Base-by-base conservation (phyloP, 1,140 invertebrate species). In the Microplitis mediator region DNA sequence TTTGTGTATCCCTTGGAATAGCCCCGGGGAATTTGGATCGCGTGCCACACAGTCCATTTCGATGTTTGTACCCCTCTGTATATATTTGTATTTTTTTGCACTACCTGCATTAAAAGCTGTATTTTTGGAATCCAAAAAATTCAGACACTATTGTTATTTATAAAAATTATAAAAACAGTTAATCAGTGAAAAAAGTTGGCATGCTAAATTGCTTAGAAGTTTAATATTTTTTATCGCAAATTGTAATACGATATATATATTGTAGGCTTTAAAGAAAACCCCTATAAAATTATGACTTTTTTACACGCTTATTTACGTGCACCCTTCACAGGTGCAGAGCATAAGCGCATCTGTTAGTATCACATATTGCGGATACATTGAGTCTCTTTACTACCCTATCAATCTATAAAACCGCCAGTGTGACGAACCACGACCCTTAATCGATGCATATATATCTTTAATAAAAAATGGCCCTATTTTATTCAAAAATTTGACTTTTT, bases 31-130 rank as follows among this genome's bases (percentile, higher is more conserved):
- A 70, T 72, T 65, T 58, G 65, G 39, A 63, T 61, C 72, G 76
- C 67, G 67, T 75, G 74, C 74, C 66, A 75, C 71, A 74, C 74
- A 71, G 77, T 77, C 71, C 67, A 60, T 70, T 65, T 70, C 73
- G 69, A 75, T 69, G 56, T 72, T 74, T 74, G 62, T 71, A 66
- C 51, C 45, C 45, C 23, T 63, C 32, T 51, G 8, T 65, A 65
- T 51, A 23, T 50, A 23, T 14, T 4, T 45, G 1, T 52, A 8
- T 23, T 51, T 36, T 36, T 13, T 16, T 4, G 4, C 6, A 62
- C 23, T 62, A 32, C 16, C 9, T 62, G 31, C 16, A 6, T 32
- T 62, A 34, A 54, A 54, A 45, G 11, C 11, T 6, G 11, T 45
- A 45, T 45, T 45, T 45, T 45, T 45, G 5, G 11, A 45, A 45